These are phyloP conservation scores for Halictus rubicundus DNA, from an alignment of 1,140 invertebrate species.

Conservation along the genomic window DNA sequence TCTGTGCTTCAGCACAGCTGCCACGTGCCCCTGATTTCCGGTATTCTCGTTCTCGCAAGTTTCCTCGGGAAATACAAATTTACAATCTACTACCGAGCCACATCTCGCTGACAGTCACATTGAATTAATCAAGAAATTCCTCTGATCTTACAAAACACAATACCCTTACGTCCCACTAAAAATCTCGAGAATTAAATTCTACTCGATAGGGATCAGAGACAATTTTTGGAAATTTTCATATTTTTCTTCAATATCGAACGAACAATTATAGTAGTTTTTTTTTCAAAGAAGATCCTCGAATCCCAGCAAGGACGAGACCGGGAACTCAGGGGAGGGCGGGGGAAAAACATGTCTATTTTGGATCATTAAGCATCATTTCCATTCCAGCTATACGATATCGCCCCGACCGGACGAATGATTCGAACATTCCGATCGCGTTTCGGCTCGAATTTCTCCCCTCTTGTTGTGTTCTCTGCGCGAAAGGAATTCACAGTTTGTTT, in stretches of 20 bases:
- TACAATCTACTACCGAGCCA: too few relatives aligned
- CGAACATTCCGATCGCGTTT: conserved; percentile 45
- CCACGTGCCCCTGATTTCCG: conserved; percentile 15
- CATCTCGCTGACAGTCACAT: too few relatives aligned
- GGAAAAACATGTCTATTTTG: conserved; percentile 41
- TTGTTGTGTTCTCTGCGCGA: conserved; percentile 1
- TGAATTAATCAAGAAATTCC: too few relatives aligned
- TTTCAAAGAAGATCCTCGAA: not conserved
- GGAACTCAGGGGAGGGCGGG: not conserved
- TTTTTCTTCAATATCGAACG: too few relatives aligned
- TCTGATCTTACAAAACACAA: too few relatives aligned
- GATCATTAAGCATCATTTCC: conserved; percentile 57
- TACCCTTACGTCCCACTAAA: too few relatives aligned
- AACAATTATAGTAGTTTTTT: not conserved
- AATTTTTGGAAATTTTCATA: not conserved
- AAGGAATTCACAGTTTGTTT: conserved; percentile 44
- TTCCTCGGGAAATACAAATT: too few relatives aligned
- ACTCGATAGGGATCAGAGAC: too few relatives aligned
- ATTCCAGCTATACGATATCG: conserved; percentile 36
- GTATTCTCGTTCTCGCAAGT: not conserved
- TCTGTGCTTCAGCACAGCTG: conserved; percentile 46
- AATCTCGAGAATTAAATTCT: too few relatives aligned
- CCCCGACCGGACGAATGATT: conserved; percentile 18
- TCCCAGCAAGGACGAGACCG: conserved; percentile 8
- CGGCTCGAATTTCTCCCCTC: conserved; percentile 27